Evolutionary conservation across 2,113 vertebrate genomes (phyloP), one percentile per base, ranked within the genome.

Genomic region (Fregata magnificens): DNA sequence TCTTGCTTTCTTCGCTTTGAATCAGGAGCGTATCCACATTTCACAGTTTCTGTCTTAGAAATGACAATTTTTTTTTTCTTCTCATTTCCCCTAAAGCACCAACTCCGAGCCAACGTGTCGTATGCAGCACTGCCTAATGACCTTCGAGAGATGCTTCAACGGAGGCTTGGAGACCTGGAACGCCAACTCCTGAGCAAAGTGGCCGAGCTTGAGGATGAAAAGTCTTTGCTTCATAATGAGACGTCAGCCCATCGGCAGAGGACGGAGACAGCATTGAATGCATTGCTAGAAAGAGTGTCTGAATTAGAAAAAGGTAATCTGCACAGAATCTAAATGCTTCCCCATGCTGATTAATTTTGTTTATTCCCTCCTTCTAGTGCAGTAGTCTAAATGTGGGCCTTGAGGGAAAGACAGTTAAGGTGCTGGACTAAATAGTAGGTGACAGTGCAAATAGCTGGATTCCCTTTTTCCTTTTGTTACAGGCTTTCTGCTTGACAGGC

Each of bases 141-240:
- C 96, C 98, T 99, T 59, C 98, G 99, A 36, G 99, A 99, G 92
- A 98, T 99, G 97, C 99, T 99, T 14, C 99, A 99, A 87, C 98
- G 97, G 59, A 98, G 99, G 47, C 99, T 99, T 2, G 99, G 98
- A 26, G 99, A 99, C 28, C 98, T 99, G 94, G 99, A 99, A 96
- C 98, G 98, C 56, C 99, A 99, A 86, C 98, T 99, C 45, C 97
- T 99, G 26, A 99, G 98, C 97, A 99, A 99, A 97, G 99, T 99
- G 98, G 98, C 99, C 0, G 99, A 99, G 97, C 98, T 99, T 52
- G 99, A 99, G 98, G 99, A 99, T 66, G 99, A 99, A 97, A 99
- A 99, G 89, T 99, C 98, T 32, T 97, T 99, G 98, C 99, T 99
- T 19, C 99, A 99, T 98, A 99, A 99, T 5, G 99, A 99, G 98